phyloP scores from a whole-genome alignment of 2,888 invertebrate genomes.

The Drosophila flavopinicola region DNA sequence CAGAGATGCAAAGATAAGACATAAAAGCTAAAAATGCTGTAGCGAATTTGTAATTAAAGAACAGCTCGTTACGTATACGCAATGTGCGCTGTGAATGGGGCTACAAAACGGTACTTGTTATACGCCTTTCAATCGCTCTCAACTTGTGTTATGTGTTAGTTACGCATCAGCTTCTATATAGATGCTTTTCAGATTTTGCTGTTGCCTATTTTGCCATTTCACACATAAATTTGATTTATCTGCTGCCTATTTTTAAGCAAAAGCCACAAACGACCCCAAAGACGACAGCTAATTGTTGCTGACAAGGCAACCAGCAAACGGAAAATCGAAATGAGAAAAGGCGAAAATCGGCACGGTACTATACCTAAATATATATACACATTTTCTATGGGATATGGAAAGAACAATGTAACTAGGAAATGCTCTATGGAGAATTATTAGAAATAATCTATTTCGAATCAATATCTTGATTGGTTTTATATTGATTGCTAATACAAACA shows the following conservation, averaged over 20 bases:
- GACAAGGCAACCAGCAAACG: constrained; percentile 55
- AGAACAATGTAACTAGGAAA: not conserved
- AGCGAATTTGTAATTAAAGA: constrained; percentile 33
- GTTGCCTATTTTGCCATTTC: constrained; percentile 22
- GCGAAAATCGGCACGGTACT: constrained; percentile 16
- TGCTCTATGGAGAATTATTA: constrained; percentile 3
- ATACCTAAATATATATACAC: constrained; percentile 5
- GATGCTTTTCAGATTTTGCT: not conserved
- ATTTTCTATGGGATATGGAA: not conserved
- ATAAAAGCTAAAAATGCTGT: constrained; percentile 9
- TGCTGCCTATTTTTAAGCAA: constrained; percentile 62
- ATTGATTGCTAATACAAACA: no score
- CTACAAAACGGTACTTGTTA: constrained; percentile 1
- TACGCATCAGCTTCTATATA: not conserved
- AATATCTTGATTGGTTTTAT: no score
- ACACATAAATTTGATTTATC: constrained; percentile 77
- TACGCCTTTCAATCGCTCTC: constrained; percentile 4
- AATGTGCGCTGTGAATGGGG: constrained; percentile 11
- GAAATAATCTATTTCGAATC: no score
- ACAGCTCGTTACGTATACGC: constrained; percentile 41
- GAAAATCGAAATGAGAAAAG: constrained; percentile 8
- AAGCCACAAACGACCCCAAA: constrained; percentile 41
- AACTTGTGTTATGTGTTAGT: constrained; percentile 6
- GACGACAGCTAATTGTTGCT: constrained; percentile 71
- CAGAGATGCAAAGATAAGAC: constrained; percentile 13